Evolutionary conservation across 2,888 invertebrate genomes (phyloP), one percentile per base, ranked within the genome.

Genomic region (Drosophila helvetica): DNA sequence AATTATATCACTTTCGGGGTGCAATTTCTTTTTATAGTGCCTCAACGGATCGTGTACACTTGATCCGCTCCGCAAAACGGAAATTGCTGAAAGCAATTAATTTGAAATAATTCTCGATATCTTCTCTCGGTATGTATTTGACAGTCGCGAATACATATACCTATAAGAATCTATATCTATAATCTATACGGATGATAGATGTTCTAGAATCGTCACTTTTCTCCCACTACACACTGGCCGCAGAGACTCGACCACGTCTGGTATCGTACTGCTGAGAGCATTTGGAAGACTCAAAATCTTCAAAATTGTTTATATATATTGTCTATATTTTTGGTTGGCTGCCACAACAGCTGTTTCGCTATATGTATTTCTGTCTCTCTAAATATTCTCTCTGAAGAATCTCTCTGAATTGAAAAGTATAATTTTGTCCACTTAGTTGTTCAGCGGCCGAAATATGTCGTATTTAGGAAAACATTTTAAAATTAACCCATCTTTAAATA

Each of bases 1-100:
- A 82, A 82, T 82, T 82, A 82, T 82, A 84, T 82, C 82, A 87
- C 77, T 67, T 84, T 71, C 38, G 53, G 38, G 17, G 42, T 77
- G 77, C 77, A 76, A 50, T 77, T 65, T 69, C 56, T 54, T 65
- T 53, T 63, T 54, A 46, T 42, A 70, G 69, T 33, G 54, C 38
- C 38, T 15, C 30, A 15, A 38, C 4, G 38, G 38, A 38, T 5
- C 5, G 33, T 33, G 15, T 33, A 33, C 33, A 33, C 33, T 33
- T 15, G 38, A 38, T 38, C 38, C 38, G 38, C 38, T 38, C 38
- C 38, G 38, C 38, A 6, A 6, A 38, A 38, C 15, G 6, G 15
- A 38, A 38, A 38, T 15, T 15, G 38, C 38, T 25, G 17, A 9
- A 6, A 42, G 7, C 10, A 54, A 25, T 38, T 15, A 33, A 27